These are phyloP conservation scores for Lucinisca nassula DNA, from an alignment of 2,888 invertebrate species.

Conservation along the genomic window DNA sequence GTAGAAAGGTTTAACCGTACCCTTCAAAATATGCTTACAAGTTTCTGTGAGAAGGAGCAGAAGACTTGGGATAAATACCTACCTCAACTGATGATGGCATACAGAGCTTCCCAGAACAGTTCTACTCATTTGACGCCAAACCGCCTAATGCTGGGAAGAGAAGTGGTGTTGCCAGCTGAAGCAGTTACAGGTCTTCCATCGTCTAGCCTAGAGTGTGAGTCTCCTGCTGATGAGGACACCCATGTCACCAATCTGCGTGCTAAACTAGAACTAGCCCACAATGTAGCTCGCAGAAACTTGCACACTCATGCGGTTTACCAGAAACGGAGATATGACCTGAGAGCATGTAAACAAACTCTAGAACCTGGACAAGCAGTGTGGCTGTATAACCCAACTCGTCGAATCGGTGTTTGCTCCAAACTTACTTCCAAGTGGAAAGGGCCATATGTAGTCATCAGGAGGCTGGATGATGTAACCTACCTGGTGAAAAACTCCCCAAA, in stretches of 20 bases:
- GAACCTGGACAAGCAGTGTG: neutral
- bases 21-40: neutral
- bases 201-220: too few relatives aligned
- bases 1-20: neutral
- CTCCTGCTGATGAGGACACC: neutral
- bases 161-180: neutral
- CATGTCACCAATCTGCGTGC: neutral
- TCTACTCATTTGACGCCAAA: neutral
- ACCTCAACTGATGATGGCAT: neutral
- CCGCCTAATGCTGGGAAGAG: neutral
- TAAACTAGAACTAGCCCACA: neutral
- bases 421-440: neutral
- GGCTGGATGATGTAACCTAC: neutral
- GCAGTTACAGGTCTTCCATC: neutral
- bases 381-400: neutral
- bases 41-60: neutral
- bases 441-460: neutral
- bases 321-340: neutral
- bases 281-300: neutral
- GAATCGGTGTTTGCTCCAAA: neutral
- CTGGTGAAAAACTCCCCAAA: neutral
- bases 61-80: neutral
- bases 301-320: too few relatives aligned
- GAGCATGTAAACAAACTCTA: neutral
- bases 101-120: neutral